These are phyloP conservation scores for Calliopsis andreniformis DNA, from an alignment of 1,140 invertebrate species.

Conservation along the genomic window DNA sequence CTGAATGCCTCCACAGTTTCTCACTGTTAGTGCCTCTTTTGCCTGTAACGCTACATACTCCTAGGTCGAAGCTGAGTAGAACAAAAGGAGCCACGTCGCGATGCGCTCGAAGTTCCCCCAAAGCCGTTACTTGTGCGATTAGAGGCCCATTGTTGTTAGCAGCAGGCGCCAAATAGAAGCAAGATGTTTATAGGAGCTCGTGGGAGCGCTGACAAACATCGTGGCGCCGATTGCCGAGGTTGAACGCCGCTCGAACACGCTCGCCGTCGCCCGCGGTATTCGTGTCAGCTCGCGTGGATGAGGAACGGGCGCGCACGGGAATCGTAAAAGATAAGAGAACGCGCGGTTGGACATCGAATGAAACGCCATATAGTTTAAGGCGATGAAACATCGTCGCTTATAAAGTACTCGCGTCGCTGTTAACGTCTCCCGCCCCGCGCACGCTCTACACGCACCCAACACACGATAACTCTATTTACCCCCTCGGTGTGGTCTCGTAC, in stretches of 20 bases:
- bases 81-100: too few relatives aligned
- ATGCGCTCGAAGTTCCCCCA: too few relatives aligned
- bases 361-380: constrained; percentile 26
- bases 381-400: constrained; percentile 44
- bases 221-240: constrained; percentile 21
- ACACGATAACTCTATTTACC: constrained; percentile 41
- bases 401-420: constrained; percentile 40
- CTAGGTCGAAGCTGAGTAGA: too few relatives aligned
- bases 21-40: too few relatives aligned
- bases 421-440: constrained; percentile 43
- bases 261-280: constrained; percentile 36
- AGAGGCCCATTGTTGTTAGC: too few relatives aligned
- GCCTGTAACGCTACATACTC: too few relatives aligned
- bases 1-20: too few relatives aligned
- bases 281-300: constrained; percentile 44
- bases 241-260: constrained; percentile 18
- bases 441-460: not conserved
- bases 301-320: constrained; percentile 17
- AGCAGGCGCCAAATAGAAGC: too few relatives aligned
- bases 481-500: constrained; percentile 11
- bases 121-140: too few relatives aligned
- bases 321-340: constrained; percentile 54
- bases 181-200: constrained; percentile 17
- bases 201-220: not conserved
- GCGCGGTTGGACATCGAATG: constrained; percentile 19